Evolutionary conservation across 2,888 invertebrate species (phyloP).

Genomic region (Hyles lineata): DNA sequence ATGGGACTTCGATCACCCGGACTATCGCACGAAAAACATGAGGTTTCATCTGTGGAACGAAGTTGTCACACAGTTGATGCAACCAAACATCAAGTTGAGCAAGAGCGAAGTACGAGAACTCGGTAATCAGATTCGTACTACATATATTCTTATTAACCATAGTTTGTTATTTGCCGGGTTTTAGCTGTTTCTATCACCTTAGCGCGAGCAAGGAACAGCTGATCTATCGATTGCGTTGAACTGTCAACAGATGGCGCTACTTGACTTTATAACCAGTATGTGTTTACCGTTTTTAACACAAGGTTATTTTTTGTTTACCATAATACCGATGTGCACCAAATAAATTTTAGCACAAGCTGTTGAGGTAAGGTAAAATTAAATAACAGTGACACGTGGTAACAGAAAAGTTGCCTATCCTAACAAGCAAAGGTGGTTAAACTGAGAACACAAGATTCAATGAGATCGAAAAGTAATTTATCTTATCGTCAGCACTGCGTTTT

Average conservation of each 20-base stretch:
- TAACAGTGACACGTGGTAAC: too few relatives aligned
- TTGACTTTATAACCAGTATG: background rate
- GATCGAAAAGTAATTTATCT: too few relatives aligned
- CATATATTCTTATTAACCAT: constrained; percentile 27
- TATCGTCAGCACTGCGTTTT: too few relatives aligned
- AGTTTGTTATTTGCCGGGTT: background rate
- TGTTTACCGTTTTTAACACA: too few relatives aligned
- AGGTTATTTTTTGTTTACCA: too few relatives aligned
- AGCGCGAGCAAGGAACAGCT: background rate
- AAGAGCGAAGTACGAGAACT: constrained; percentile 78
- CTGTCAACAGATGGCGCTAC: background rate
- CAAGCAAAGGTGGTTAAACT: too few relatives aligned
- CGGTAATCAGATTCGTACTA: constrained; percentile 45
- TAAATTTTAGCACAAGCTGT: too few relatives aligned
- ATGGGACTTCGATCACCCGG: constrained; percentile 71
- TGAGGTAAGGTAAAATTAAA: too few relatives aligned
- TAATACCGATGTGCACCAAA: too few relatives aligned
- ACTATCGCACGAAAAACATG: constrained; percentile 65
- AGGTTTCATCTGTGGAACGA: constrained; percentile 70
- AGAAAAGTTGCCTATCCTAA: too few relatives aligned
- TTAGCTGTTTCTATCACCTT: background rate
- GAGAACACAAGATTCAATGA: too few relatives aligned
- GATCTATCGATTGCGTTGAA: background rate
- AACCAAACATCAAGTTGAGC: constrained; percentile 63
- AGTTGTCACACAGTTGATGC: constrained; percentile 69